phyloP scores from a whole-genome alignment of 2,888 invertebrate species.

The Scaptomyza cyrtandrae region DNA sequence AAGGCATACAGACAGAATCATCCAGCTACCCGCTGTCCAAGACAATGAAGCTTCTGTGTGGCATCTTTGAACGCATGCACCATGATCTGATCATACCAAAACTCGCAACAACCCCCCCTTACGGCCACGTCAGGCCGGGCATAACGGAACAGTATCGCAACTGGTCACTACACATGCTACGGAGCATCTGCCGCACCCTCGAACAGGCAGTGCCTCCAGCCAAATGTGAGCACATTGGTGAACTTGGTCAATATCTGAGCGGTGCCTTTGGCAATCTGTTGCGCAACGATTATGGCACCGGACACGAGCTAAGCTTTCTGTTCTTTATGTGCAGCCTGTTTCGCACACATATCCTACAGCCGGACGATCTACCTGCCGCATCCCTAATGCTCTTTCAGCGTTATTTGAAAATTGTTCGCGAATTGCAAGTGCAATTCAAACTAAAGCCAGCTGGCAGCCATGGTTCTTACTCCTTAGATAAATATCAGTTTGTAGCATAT shows the following conservation, averaged over 20 bases:
- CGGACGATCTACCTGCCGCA: conserved; percentile 91
- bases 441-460: conserved; percentile 99
- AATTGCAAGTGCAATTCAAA: conserved; percentile 94
- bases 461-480: conserved; percentile 99
- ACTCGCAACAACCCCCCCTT: too few species aligned
- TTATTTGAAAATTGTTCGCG: conserved; percentile 93
- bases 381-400: conserved; percentile 87
- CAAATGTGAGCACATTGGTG: conserved; percentile 88
- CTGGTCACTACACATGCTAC: conserved; percentile 91
- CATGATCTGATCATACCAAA: not conserved
- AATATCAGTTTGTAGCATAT: conserved; percentile 99
- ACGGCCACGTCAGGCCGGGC: conserved; percentile 86
- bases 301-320: conserved; percentile 97
- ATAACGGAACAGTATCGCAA: conserved; percentile 96
- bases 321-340: conserved; percentile 97
- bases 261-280: conserved; percentile 98
- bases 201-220: conserved; percentile 88
- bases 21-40: conserved; percentile 86
- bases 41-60: conserved; percentile 87
- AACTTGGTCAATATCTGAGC: conserved; percentile 93
- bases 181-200: conserved; percentile 87
- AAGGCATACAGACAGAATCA: conserved; percentile 87
- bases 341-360: conserved; percentile 92
- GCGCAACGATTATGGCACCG: conserved; percentile 99
- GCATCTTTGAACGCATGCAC: conserved; percentile 89